Percentiles rank a stretch among this genome's conserved stretches.
Evolutionary conservation across 2,797 vertebrate species (phyloP).

Genomic region (Gymnoscopelus microlampas): DNA sequence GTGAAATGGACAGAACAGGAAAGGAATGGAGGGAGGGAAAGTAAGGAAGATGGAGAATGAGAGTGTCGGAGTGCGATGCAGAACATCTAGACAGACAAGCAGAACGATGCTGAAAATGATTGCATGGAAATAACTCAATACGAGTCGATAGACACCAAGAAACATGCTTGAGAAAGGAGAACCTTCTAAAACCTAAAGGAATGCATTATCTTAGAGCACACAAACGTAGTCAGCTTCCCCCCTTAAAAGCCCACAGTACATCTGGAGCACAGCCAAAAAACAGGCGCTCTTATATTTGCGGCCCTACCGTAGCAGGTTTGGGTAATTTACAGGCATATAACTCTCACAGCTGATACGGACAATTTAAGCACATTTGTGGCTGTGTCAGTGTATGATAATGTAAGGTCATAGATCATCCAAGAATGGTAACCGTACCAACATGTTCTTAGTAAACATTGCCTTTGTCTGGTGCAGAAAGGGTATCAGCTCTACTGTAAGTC

Average conservation of each 20-base stretch:
- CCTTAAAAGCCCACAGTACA: constrained; percentile 10
- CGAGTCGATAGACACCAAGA: neutral
- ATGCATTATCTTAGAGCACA: constrained; percentile 12
- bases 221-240: constrained; percentile 24
- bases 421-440: neutral
- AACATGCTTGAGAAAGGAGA: constrained; percentile 1
- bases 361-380: neutral
- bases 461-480: neutral
- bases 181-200: neutral
- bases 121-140: too few relatives aligned
- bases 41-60: neutral
- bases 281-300: constrained; percentile 27
- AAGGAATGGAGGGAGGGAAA: neutral
- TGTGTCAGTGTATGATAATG: neutral
- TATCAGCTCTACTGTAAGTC: neutral
- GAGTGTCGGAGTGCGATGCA: constrained; percentile 6
- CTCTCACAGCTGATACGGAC: constrained; percentile 29
- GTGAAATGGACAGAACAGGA: constrained; percentile 36
- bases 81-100: constrained; percentile 10
- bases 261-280: constrained; percentile 39
- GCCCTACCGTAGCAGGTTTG: constrained; percentile 12
- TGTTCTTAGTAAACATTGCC: constrained; percentile 6
- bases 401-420: constrained; percentile 1
- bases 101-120: too few relatives aligned
- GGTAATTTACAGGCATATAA: constrained; percentile 26